Percentiles rank a stretch among this genome's conserved stretches.
Conservation (phyloP, 2,797 vertebrate genomes). For the Clarias laeviceps region DNA sequence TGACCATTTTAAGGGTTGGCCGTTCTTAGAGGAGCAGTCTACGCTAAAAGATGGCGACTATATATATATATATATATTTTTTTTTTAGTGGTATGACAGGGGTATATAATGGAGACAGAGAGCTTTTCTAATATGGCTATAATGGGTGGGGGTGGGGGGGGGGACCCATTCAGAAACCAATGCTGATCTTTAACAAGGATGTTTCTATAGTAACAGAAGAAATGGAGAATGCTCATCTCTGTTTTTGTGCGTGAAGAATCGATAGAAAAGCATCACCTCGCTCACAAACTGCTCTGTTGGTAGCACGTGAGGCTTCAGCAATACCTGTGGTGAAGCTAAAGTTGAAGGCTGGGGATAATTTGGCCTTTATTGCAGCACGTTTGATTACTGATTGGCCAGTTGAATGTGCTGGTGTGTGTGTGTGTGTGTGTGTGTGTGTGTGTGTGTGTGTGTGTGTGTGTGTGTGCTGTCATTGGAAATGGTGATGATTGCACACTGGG, state of each 20-base stretch:
- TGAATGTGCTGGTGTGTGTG: slow-evolving; percentile 13
- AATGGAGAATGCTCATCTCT: slow-evolving; percentile 58
- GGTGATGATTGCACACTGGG: slow-evolving; percentile 21
- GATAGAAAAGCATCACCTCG: slow-evolving; percentile 35
- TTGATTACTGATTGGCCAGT: slow-evolving; percentile 27
- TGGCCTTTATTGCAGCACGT: background rate
- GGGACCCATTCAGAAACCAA: slow-evolving; percentile 57
- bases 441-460: background rate
- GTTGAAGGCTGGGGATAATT: slow-evolving; percentile 28
- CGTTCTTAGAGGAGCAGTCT: background rate
- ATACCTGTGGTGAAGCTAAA: slow-evolving; percentile 31
- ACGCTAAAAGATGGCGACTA: slow-evolving; percentile 6
- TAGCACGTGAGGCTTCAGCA: slow-evolving; percentile 8
- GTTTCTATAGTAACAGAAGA: slow-evolving; percentile 69
- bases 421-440: background rate
- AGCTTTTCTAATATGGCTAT: slow-evolving; percentile 53
- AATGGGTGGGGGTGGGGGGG: slow-evolving; percentile 52
- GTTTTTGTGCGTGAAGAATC: slow-evolving; percentile 30
- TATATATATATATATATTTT: background rate
- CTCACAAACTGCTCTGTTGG: slow-evolving; percentile 27
- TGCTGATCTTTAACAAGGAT: slow-evolving; percentile 59
- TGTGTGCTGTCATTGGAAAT: background rate
- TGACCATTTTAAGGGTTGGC: slow-evolving; percentile 3
- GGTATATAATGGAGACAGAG: slow-evolving; percentile 25
- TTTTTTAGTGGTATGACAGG: background rate